Percentiles rank a stretch among this genome's conserved stretches.
Conservation (phyloP, 2,888 invertebrate genomes). For the Yponomeuta cagnagella region DNA sequence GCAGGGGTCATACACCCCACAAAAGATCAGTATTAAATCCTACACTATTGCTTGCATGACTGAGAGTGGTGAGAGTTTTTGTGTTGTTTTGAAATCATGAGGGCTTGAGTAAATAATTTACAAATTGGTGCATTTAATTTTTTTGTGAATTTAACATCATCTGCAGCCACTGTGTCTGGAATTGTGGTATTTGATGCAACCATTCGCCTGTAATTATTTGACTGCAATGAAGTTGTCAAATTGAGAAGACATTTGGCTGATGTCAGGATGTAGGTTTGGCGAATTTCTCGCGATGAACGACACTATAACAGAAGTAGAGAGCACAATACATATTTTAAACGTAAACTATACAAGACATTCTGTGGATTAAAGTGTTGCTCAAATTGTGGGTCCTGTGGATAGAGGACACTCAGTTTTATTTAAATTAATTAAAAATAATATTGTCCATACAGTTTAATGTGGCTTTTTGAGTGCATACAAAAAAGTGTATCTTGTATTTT, state of each 20-base stretch:
- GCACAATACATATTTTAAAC: constrained; percentile 54
- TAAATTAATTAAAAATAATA: constrained; percentile 30
- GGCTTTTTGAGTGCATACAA: constrained; percentile 56
- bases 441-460: constrained; percentile 48
- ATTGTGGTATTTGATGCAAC: neutral
- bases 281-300: neutral
- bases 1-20: neutral
- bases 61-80: neutral
- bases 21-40: neutral
- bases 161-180: neutral
- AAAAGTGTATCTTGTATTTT: constrained; percentile 47
- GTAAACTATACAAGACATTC: constrained; percentile 46
- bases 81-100: neutral
- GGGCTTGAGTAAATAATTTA: neutral
- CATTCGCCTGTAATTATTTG: constrained; percentile 33
- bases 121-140: constrained; percentile 69
- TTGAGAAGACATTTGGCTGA: neutral
- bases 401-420: constrained; percentile 17
- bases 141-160: constrained; percentile 57
- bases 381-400: constrained; percentile 40
- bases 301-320: constrained; percentile 30
- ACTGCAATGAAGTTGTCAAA: no score
- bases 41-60: constrained; percentile 7
- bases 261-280: neutral
- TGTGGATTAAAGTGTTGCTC: constrained; percentile 46